Conservation (phyloP, 2,113 vertebrate species). For the Leptobrachium leishanense region DNA sequence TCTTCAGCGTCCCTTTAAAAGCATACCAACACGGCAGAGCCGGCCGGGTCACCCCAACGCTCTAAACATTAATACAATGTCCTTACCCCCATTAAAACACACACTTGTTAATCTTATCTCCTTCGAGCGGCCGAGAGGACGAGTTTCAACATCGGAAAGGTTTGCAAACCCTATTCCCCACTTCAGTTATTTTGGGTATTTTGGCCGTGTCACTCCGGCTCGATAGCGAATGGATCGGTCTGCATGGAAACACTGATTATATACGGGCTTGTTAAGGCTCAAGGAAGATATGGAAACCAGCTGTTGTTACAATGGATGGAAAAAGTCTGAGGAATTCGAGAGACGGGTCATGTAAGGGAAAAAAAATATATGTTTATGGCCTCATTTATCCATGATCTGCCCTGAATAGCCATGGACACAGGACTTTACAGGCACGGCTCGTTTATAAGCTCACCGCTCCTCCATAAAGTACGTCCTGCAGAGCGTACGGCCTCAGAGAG, state of each 20-base stretch:
- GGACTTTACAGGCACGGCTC: slow-evolving; percentile 27
- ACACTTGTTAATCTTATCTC: slow-evolving; percentile 23
- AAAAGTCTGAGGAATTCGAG: slow-evolving; percentile 51
- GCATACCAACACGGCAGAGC: too few species aligned
- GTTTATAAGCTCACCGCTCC: slow-evolving; percentile 12
- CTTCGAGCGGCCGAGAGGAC: slow-evolving; percentile 5
- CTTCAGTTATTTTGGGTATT: slow-evolving; percentile 32
- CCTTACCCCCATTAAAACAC: too few species aligned
- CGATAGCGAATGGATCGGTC: slow-evolving; percentile 29
- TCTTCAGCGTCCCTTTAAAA: too few species aligned
- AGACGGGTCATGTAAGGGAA: slow-evolving; percentile 45
- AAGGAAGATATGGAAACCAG: slow-evolving; percentile 55
- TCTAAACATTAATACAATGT: too few species aligned
- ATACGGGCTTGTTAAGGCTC: slow-evolving; percentile 52
- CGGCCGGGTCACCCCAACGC: too few species aligned
- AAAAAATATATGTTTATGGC: neutral
- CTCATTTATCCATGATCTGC: neutral
- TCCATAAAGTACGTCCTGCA: neutral
- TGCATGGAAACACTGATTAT: slow-evolving; percentile 58
- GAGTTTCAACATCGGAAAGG: slow-evolving; percentile 34
- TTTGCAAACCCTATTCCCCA: slow-evolving; percentile 10
- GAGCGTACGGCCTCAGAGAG: too few species aligned
- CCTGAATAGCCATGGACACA: slow-evolving; percentile 16
- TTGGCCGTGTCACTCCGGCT: slow-evolving; percentile 31
- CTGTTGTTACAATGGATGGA: slow-evolving; percentile 50